Percentiles rank a stretch among this genome's conserved stretches.
phyloP scores from a whole-genome alignment of 2,113 vertebrate species.

The Lamprologus callipterus region DNA sequence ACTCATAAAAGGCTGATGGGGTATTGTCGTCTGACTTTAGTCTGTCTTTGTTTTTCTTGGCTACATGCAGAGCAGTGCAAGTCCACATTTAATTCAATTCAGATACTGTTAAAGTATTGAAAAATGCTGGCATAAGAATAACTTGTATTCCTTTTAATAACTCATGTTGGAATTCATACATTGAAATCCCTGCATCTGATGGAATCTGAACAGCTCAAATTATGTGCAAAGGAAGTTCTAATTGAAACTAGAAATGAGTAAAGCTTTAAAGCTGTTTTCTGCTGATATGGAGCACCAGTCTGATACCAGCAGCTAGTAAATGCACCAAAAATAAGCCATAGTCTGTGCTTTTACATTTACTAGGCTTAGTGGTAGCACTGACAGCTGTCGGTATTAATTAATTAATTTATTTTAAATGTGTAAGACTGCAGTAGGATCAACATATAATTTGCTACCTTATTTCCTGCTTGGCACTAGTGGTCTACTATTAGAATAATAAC shows the following conservation, averaged over 20 bases:
- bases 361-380: neutral
- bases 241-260: neutral
- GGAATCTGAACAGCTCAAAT: neutral
- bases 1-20: neutral
- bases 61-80: neutral
- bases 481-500: neutral
- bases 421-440: neutral
- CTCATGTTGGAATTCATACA: neutral
- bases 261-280: neutral
- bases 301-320: neutral
- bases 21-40: neutral
- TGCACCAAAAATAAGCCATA: neutral
- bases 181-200: neutral
- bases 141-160: neutral
- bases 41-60: neutral
- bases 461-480: neutral
- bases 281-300: neutral
- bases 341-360: neutral
- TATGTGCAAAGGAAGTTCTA: neutral
- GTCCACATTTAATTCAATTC: neutral
- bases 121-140: neutral
- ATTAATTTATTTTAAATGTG: accelerated
- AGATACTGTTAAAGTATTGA: neutral
- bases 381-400: neutral
- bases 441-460: neutral